Conservation (phyloP, 2,113 vertebrate genomes). For the Haemorhous mexicanus region DNA sequence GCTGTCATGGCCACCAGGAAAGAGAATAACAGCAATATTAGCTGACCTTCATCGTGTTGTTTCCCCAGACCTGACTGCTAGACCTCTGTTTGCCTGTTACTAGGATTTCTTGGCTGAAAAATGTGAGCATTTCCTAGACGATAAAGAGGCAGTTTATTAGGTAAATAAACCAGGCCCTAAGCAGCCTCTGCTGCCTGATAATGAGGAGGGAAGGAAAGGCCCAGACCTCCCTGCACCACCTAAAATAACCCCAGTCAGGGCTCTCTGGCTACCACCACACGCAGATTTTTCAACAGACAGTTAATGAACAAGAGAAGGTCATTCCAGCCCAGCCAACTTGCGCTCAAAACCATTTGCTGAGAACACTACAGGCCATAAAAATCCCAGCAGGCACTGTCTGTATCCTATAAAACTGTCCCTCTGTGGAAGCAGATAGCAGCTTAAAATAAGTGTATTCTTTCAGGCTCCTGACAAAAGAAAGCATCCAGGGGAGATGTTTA, state of each 20-base stretch:
- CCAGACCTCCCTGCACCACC: constrained; percentile 34
- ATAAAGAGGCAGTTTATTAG: constrained; percentile 84
- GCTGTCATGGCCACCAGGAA: constrained; percentile 97
- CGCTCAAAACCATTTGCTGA: constrained; percentile 6
- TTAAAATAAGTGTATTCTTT: neutral
- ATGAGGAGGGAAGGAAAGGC: constrained; percentile 62
- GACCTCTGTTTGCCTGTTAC: constrained; percentile 89
- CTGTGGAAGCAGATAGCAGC: neutral
- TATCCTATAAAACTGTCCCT: neutral
- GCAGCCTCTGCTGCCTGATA: constrained; percentile 63
- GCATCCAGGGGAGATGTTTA: neutral
- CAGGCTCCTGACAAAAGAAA: neutral
- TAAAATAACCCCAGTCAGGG: constrained; percentile 26
- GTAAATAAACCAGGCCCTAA: constrained; percentile 81
- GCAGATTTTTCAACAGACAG: constrained; percentile 34
- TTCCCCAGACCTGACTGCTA: constrained; percentile 89
- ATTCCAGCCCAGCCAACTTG: neutral
- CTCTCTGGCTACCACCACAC: neutral
- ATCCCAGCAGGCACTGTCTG: constrained; percentile 9
- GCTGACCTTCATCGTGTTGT: constrained; percentile 93
- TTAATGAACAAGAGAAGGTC: constrained; percentile 57
- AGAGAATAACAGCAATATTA: constrained; percentile 95
- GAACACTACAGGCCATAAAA: constrained; percentile 36
- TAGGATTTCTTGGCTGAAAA: constrained; percentile 87
- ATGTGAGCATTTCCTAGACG: constrained; percentile 81